phyloP scores from a whole-genome alignment of 2,888 invertebrate species.

The Agonum fuliginosum region DNA sequence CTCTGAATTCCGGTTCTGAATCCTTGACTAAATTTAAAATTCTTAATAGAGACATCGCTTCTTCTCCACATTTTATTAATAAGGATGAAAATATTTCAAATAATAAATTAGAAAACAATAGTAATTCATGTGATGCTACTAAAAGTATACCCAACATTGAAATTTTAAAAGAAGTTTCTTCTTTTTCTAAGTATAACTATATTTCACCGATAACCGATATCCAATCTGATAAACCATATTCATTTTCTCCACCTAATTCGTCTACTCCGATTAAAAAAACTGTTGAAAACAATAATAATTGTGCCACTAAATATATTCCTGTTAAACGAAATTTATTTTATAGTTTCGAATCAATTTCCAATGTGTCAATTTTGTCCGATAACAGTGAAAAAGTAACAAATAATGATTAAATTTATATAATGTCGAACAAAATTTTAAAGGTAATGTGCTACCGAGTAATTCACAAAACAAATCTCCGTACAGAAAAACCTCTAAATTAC shows the following conservation, averaged over 20 bases:
- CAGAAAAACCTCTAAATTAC: neutral
- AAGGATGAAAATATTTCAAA: too few relatives aligned
- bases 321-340: neutral
- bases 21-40: too few relatives aligned
- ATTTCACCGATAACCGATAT: too few relatives aligned
- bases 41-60: too few relatives aligned
- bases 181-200: too few relatives aligned
- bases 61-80: too few relatives aligned
- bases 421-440: neutral
- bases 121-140: too few relatives aligned
- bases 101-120: too few relatives aligned
- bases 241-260: neutral
- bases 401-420: neutral
- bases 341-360: neutral
- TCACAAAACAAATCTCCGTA: neutral
- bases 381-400: neutral
- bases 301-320: neutral
- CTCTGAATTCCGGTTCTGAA: too few relatives aligned
- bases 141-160: too few relatives aligned
- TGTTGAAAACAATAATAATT: neutral
- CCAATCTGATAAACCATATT: too few relatives aligned
- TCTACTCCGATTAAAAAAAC: neutral
- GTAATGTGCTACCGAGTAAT: neutral
- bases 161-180: too few relatives aligned
- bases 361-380: neutral